A percentile compares a stretch with the other conserved stretches of the same genome.
Conservation (phyloP, 2,888 invertebrate species). For the Drosophila leonis region DNA sequence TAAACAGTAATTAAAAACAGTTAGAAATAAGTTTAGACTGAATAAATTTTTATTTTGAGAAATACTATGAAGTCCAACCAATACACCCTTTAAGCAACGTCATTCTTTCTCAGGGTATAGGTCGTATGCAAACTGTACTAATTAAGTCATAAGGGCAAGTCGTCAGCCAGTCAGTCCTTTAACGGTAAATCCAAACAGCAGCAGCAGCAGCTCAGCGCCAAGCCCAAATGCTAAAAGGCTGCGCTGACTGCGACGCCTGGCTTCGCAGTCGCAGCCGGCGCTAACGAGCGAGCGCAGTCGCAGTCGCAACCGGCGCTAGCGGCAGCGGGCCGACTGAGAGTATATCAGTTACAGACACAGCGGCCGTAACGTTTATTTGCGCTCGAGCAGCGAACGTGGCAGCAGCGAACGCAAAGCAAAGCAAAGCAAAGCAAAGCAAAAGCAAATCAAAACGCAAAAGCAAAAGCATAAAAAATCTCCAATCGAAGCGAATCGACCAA, state of each 20-base stretch:
- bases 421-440: slow-evolving; percentile 51
- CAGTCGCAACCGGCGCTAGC: slow-evolving; percentile 26
- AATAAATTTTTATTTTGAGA: not conserved
- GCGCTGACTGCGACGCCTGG: slow-evolving; percentile 16
- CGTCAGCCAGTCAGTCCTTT: slow-evolving; percentile 34
- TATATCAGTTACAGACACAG: slow-evolving; percentile 81
- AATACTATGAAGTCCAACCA: not conserved
- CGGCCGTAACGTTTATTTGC: slow-evolving; percentile 83
- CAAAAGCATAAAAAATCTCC: slow-evolving; percentile 32
- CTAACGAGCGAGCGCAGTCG: slow-evolving; percentile 13
- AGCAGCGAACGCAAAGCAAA: slow-evolving; percentile 68
- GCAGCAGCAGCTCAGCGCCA: slow-evolving; percentile 26
- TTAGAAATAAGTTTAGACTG: no score
- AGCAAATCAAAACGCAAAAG: slow-evolving; percentile 26
- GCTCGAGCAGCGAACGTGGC: slow-evolving; percentile 84
- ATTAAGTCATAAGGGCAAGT: slow-evolving; percentile 59
- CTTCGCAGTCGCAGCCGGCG: slow-evolving; percentile 17
- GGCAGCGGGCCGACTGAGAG: slow-evolving; percentile 57
- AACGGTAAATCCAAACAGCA: slow-evolving; percentile 11
- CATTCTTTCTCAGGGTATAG: slow-evolving; percentile 13
- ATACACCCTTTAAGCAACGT: not conserved
- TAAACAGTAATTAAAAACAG: no score
- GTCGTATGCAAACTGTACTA: slow-evolving; percentile 36
- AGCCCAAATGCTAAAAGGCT: slow-evolving; percentile 46
- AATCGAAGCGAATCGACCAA: slow-evolving; percentile 24